Percentiles rank a stretch among this genome's conserved stretches.
These are phyloP conservation scores for Spheniscus mendiculus DNA, from an alignment of 2,113 vertebrate species.

Conservation along the genomic window DNA sequence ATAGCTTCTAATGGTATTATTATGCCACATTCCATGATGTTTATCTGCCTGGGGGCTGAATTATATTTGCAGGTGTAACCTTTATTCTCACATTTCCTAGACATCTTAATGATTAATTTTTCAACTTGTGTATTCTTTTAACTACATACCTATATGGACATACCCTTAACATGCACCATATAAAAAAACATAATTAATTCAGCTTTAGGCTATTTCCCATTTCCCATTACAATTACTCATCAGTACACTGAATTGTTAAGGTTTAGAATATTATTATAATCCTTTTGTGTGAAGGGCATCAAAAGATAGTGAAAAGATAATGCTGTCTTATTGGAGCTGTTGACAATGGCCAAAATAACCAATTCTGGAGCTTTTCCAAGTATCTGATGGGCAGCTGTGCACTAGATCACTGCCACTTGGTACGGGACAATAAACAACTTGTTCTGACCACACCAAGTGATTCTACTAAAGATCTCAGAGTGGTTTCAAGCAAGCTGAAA, in stretches of 20 bases:
- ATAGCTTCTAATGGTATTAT: neutral
- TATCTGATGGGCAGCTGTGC: neutral
- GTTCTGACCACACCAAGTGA: neutral
- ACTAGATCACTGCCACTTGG: neutral
- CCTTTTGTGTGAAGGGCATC: neutral
- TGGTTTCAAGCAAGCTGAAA: neutral
- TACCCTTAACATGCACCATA: neutral
- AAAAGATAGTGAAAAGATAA: neutral
- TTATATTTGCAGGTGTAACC: neutral
- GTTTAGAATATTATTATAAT: neutral
- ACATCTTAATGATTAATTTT: neutral
- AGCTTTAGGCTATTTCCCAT: slow-evolving; percentile 4
- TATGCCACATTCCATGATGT: neutral
- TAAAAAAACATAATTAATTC: neutral
- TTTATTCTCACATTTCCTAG: neutral
- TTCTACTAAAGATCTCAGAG: neutral
- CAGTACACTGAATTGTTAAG: neutral
- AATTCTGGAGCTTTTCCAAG: neutral
- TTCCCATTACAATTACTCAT: neutral
- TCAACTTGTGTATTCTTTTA: neutral
- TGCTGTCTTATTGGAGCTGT: neutral
- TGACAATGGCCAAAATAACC: neutral
- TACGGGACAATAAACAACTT: neutral
- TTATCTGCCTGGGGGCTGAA: neutral
- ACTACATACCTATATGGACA: neutral